phyloP scores from a whole-genome alignment of 2,113 vertebrate species.

The Syrrhaptes paradoxus region DNA sequence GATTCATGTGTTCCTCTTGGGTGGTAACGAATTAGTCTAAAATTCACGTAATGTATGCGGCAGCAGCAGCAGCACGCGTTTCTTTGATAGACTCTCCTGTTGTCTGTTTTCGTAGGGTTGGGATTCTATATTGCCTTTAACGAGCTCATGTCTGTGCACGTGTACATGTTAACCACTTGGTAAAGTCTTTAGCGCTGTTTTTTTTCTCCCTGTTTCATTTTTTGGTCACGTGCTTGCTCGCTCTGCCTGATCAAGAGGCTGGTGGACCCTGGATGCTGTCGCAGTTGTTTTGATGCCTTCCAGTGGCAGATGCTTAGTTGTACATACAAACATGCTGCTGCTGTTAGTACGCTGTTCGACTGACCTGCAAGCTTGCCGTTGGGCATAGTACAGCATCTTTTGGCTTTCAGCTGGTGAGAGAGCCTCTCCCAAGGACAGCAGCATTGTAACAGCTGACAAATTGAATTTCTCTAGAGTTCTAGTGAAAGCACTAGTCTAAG shows the following conservation, averaged over 20 bases:
- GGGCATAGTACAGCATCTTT: neutral
- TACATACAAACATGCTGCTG: neutral
- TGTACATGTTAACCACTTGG: neutral
- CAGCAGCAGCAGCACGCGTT: neutral
- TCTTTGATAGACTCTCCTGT: slow-evolving; percentile 16
- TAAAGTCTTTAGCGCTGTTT: neutral
- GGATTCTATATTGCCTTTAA: neutral
- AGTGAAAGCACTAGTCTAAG: neutral
- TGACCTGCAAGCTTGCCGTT: neutral
- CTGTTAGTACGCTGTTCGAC: neutral
- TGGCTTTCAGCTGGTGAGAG: neutral
- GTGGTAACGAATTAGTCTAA: slow-evolving; percentile 9
- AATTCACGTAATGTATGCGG: slow-evolving; percentile 28
- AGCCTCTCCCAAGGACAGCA: neutral
- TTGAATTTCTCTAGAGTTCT: neutral
- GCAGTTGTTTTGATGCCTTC: neutral
- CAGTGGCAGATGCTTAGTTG: neutral
- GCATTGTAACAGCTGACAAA: neutral
- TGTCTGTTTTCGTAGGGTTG: neutral
- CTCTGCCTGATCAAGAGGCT: neutral
- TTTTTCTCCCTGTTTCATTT: neutral
- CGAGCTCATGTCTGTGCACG: slow-evolving; percentile 23
- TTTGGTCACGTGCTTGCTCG: neutral
- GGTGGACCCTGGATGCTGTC: neutral
- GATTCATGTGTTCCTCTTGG: slow-evolving; percentile 29